phyloP scores from a whole-genome alignment of 2,113 vertebrate species.

The Pachycephala philippinensis region DNA sequence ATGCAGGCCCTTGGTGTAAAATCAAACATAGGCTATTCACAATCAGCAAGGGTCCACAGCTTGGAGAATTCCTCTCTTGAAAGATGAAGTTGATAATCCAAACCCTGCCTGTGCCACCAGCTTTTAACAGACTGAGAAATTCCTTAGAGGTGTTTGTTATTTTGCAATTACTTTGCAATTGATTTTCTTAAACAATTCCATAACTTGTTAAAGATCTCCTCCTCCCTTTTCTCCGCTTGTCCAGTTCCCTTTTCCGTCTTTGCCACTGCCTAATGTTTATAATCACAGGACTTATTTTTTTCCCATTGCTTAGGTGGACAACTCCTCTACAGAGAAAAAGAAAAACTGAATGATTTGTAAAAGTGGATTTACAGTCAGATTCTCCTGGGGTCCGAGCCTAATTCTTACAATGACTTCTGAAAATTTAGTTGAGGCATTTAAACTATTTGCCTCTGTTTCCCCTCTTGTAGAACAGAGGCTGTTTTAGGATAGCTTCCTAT shows the following conservation, averaged over 20 bases:
- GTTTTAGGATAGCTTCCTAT: not conserved
- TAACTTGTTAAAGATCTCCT: conserved; percentile 45
- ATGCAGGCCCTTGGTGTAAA: not conserved
- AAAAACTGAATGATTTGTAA: not conserved
- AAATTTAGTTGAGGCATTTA: not conserved
- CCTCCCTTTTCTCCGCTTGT: not conserved
- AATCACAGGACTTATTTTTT: not conserved
- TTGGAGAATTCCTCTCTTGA: not conserved
- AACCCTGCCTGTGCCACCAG: not conserved
- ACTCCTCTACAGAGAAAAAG: not conserved
- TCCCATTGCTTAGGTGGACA: not conserved
- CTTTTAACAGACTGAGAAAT: conserved; percentile 17
- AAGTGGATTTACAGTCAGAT: not conserved
- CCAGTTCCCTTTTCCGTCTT: not conserved
- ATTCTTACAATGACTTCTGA: not conserved
- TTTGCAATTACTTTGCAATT: conserved; percentile 45
- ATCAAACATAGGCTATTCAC: not conserved
- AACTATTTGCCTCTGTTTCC: not conserved
- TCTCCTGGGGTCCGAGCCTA: not conserved
- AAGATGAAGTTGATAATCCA: not conserved
- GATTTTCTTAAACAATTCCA: conserved; percentile 38
- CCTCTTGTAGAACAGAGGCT: not conserved
- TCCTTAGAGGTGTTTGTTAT: conserved; percentile 22
- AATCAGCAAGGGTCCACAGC: not conserved
- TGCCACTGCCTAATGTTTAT: not conserved